Base-by-base conservation (phyloP, 2,797 vertebrate genomes). In the Sus cebifrons region DNA sequence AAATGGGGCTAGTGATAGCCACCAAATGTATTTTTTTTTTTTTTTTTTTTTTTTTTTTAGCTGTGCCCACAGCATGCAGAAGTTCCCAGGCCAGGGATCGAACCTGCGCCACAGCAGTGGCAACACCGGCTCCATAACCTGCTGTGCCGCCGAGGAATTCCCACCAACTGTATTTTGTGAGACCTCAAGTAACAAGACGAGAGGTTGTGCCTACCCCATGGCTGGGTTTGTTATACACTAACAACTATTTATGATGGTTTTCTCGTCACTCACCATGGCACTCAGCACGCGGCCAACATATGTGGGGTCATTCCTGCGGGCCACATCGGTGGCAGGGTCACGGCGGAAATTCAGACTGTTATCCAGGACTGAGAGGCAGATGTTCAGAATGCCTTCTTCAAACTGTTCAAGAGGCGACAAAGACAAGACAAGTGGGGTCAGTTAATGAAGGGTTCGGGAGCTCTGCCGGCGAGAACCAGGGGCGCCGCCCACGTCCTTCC, bases 261-360 rank as follows among this genome's bases (percentile, higher is more conserved):
- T 67, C 54, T 44, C 70, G 0, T 56, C 40, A 85, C 98, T 98
- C 97, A 99, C 99, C 99, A 99, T 99, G 40, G 99, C 98, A 6
- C 98, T 99, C 94, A 99, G 96, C 64, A 99, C 98, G 0, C 99
- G 98, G 49, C 98, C 97, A 60, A 99, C 13, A 0, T 99, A 99
- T 92, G 92, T 98, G 94, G 99, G 99, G 74, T 98, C 98, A 0
- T 98, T 96, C 67, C 99, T 97, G 87, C 74, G 98, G 49, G 98
- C 97, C 3, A 98, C 96, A 0, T 99, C 99, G 0, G 97, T 97
- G 40, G 36, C 5, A 2, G 98, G 94, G 82, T 99, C 99, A 62
- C 98, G 98, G 5, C 98, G 98, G 94, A 97, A 97, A 90, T 98
- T 98, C 7, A 99, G 74, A 95, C 98, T 99, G 20, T 78, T 97